Base-by-base conservation (phyloP, 2,797 vertebrate species). In the Myotis myotis region DNA sequence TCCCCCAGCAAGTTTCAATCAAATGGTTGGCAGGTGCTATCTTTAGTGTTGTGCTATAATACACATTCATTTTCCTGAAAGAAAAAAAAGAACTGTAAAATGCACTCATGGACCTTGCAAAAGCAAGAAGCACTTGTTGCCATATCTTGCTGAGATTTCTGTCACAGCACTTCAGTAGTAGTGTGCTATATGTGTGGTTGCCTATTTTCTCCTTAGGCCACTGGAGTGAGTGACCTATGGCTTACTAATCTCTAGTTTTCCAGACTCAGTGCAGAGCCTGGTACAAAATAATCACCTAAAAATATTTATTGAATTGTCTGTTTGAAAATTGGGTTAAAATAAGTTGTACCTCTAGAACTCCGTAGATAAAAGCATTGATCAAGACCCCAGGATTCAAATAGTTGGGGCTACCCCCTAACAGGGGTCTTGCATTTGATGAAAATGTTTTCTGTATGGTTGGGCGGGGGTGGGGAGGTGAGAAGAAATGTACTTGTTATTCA, bases 391-490 rank as follows among this genome's bases (percentile, higher is more conserved):
- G 11, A 60, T 57, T 76, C 7, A 20, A 75, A 91, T 19, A 13
- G 12, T 8, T 53, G 16, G 17, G 23, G 9, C n/a, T 72, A 8
- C 75, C 28, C 4, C 3, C 20, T 13, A 53, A 71, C 38, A 6
- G 12, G 30, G 1, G 6, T 57, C 25, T 70, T 64, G 8, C 25
- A 10, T 91, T 64, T 62, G 53, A 38, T 28, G 25, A 44, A 30
- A 64, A 87, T n/a, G 2, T 57, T 89, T 89, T 87, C 71, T 84
- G n/a, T 16, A 25, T 1, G 3, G 49, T 12, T 79, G 64, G 33
- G 16, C 0, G 1, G 23, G 23, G 55, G 9, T 0, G 5, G 23
- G 23, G 16, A 16, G 16, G 49, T 25, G 12, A 49, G 7, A 49
- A 62, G 44, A 83, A 84, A 75, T 5, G 9, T 11, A 64, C 30